Conservation (phyloP, 2,888 invertebrate genomes). For the Erynnis tages region DNA sequence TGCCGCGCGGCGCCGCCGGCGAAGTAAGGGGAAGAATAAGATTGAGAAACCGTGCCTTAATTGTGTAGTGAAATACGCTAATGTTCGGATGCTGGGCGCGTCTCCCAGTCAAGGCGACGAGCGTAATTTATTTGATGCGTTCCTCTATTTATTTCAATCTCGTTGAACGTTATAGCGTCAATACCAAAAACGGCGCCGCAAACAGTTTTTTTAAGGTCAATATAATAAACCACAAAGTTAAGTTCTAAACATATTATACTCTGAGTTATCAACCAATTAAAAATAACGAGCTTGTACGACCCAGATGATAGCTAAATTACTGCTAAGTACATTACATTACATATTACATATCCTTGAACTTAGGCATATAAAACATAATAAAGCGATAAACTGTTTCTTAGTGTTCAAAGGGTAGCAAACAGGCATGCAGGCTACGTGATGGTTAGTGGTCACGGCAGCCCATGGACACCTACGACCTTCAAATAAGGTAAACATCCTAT, state of each 20-base stretch:
- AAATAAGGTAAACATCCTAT: too few species aligned
- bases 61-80: conserved; percentile 5
- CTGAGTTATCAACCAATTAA: background rate
- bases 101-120: background rate
- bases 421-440: too few species aligned
- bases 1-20: too few species aligned
- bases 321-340: background rate
- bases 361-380: too few species aligned
- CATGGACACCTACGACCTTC: too few species aligned
- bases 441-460: too few species aligned
- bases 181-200: background rate
- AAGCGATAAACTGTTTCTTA: too few species aligned
- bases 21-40: too few species aligned
- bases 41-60: too few species aligned
- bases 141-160: background rate
- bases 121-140: background rate
- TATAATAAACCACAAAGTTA: background rate
- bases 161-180: background rate
- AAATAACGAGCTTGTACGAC: background rate
- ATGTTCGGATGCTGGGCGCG: background rate
- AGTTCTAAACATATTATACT: background rate
- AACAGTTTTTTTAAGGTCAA: background rate
- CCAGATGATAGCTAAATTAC: background rate
- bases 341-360: too few species aligned
- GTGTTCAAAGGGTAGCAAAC: too few species aligned